phyloP scores from a whole-genome alignment of 2,113 vertebrate species.

The Lophura nycthemera region DNA sequence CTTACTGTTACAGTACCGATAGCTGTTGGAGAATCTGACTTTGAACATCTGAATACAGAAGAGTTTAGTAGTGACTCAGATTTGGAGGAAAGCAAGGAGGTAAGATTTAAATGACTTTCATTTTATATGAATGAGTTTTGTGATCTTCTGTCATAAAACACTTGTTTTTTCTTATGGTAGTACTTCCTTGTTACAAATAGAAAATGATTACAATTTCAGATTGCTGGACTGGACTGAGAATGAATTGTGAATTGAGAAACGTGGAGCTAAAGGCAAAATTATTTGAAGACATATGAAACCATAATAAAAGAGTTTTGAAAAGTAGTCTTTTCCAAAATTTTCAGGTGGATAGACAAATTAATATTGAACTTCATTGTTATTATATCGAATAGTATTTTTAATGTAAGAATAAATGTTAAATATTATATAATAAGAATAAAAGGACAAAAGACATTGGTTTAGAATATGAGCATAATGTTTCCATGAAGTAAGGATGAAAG shows the following conservation, averaged over 20 bases:
- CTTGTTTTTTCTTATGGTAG: not conserved
- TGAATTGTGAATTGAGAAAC: not conserved
- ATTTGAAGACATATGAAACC: not conserved
- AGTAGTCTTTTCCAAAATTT: not conserved
- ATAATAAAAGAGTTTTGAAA: not conserved
- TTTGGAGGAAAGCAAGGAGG: conserved; percentile 84
- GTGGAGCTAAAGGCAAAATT: not conserved
- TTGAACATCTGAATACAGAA: conserved; percentile 92
- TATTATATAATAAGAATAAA: not conserved
- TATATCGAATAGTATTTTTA: too few relatives aligned
- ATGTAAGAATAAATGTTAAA: too few relatives aligned
- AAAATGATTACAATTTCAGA: not conserved
- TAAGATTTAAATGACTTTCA: conserved; percentile 70
- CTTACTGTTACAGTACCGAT: conserved; percentile 93
- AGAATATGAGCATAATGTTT: not conserved
- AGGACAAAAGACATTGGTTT: not conserved
- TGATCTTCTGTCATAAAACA: not conserved
- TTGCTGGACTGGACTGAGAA: not conserved
- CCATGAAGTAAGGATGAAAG: not conserved
- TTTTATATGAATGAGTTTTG: not conserved
- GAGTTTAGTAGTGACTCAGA: conserved; percentile 94
- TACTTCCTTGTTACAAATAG: not conserved
- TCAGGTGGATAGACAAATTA: not conserved
- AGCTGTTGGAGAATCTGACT: conserved; percentile 92
- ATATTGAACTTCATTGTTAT: not conserved